A percentile compares a stretch with the other conserved stretches of the same genome.
phyloP scores from a whole-genome alignment of 2,797 vertebrate genomes.

The Enteromius viviparus region DNA sequence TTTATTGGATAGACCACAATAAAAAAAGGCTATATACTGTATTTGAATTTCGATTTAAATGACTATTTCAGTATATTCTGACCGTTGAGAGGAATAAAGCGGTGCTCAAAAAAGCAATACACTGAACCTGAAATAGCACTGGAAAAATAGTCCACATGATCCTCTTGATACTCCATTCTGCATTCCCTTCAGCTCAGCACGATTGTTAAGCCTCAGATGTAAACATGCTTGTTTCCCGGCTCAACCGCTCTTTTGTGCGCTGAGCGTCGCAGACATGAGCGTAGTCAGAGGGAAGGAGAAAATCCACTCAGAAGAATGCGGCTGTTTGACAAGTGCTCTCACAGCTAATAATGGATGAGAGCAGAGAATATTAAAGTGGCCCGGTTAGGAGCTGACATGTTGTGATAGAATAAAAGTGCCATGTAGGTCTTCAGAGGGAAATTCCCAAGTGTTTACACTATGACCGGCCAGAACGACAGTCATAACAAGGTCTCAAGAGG shows the following conservation, averaged over 20 bases:
- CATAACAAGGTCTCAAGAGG: constrained; percentile 54
- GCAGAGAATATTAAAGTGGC: constrained; percentile 56
- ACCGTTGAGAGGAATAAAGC: not conserved
- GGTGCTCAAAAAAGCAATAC: not conserved
- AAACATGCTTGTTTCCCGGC: constrained; percentile 46
- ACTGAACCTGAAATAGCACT: constrained; percentile 13
- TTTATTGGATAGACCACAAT: constrained; percentile 22
- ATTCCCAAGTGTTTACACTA: constrained; percentile 60
- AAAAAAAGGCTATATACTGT: not conserved
- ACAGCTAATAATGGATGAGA: constrained; percentile 61
- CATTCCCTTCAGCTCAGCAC: constrained; percentile 33
- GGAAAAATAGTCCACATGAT: constrained; percentile 34
- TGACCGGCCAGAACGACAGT: constrained; percentile 46
- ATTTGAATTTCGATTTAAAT: constrained; percentile 29
- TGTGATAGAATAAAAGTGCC: constrained; percentile 58
- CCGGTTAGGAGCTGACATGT: constrained; percentile 59
- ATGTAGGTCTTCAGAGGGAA: constrained; percentile 59
- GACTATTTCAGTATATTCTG: too few species aligned
- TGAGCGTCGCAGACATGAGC: constrained; percentile 39
- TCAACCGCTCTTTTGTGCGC: constrained; percentile 16
- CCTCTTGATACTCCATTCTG: constrained; percentile 20
- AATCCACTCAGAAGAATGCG: constrained; percentile 53
- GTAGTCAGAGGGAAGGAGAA: constrained; percentile 28
- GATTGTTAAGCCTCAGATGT: constrained; percentile 48
- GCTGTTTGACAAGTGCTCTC: constrained; percentile 60